Evolutionary conservation across 2,888 invertebrate genomes (phyloP).

Genomic region (Agrotis ipsilon): DNA sequence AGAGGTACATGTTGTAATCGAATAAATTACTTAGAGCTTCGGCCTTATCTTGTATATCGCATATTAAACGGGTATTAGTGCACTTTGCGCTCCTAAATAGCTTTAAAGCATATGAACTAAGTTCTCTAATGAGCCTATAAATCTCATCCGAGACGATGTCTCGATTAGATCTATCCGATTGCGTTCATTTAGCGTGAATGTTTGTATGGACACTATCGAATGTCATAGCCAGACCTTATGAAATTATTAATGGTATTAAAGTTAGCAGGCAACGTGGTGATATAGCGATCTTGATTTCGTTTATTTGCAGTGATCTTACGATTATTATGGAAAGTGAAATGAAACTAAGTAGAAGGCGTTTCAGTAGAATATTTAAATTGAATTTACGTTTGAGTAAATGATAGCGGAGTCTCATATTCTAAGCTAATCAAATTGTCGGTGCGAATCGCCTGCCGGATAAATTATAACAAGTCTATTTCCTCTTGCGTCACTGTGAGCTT

Average conservation of each 20-base stretch:
- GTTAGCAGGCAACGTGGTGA: constrained; percentile 7
- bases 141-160: constrained; percentile 55
- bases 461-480: constrained; percentile 56
- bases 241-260: constrained; percentile 52
- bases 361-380: constrained; percentile 47
- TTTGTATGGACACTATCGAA: constrained; percentile 42
- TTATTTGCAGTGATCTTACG: constrained; percentile 23
- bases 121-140: constrained; percentile 68
- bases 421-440: constrained; percentile 50
- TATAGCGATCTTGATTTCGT: constrained; percentile 35
- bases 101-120: constrained; percentile 50
- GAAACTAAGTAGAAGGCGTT: constrained; percentile 17
- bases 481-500: constrained; percentile 56
- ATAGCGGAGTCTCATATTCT: constrained; percentile 35
- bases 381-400: constrained; percentile 48
- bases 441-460: constrained; percentile 44
- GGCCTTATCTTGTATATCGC: constrained; percentile 56
- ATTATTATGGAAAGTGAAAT: constrained; percentile 37
- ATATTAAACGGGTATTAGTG: constrained; percentile 54
- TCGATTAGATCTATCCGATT: constrained; percentile 62
- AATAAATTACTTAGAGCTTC: constrained; percentile 52
- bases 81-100: constrained; percentile 54
- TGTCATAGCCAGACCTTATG: constrained; percentile 47
- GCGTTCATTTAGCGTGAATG: constrained; percentile 46
- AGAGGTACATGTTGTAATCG: constrained; percentile 47